Conservation (phyloP, 1,140 invertebrate genomes). For the Zaprionus africanus region DNA sequence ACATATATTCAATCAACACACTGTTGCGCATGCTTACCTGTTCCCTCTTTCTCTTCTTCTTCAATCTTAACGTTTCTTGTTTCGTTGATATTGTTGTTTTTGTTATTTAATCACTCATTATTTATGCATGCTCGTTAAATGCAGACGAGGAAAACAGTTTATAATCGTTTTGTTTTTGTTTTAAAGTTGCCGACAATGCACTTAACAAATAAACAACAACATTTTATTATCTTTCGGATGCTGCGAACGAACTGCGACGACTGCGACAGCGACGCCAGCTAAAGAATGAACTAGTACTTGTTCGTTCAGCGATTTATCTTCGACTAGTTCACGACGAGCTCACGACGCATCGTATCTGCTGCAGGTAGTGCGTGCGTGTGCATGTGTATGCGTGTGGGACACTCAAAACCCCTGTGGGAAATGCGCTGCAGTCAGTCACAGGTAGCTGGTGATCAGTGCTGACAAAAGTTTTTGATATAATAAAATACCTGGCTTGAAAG, state of each 20-base stretch:
- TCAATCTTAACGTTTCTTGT: constrained; percentile 14
- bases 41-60: constrained; percentile 24
- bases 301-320: constrained; percentile 33
- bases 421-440: not conserved
- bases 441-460: not conserved
- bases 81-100: constrained; percentile 21
- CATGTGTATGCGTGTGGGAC: not conserved
- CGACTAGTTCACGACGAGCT: constrained; percentile 20
- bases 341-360: constrained; percentile 10
- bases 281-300: constrained; percentile 45
- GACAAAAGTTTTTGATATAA: too few relatives aligned
- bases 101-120: constrained; percentile 28
- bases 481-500: too few relatives aligned
- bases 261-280: constrained; percentile 55
- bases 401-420: not conserved
- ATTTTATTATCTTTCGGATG: constrained; percentile 64
- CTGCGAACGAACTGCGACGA: constrained; percentile 40
- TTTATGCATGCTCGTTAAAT: constrained; percentile 18
- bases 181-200: constrained; percentile 42
- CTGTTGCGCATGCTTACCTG: constrained; percentile 36
- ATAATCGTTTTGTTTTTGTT: constrained; percentile 41
- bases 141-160: constrained; percentile 1
- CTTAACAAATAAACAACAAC: constrained; percentile 73
- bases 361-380: not conserved
- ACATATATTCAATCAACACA: constrained; percentile 1